Evolutionary conservation across 2,888 invertebrate species (phyloP), one percentile per base, ranked within the genome.

Genomic region (Amaurobius ferox): DNA sequence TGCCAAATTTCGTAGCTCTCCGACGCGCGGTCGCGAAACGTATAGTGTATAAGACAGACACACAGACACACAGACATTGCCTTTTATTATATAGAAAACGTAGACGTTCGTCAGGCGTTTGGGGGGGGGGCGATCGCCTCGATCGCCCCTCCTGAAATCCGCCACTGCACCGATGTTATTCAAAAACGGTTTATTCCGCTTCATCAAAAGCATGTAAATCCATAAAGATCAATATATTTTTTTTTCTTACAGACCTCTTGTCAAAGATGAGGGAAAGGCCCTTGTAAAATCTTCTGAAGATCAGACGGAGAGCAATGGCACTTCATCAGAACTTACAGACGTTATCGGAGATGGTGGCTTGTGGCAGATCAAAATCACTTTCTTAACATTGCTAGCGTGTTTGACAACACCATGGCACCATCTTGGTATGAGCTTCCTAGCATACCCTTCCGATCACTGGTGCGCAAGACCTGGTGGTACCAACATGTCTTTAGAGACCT

Each of bases 251-350:
- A n/a, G n/a, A n/a, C n/a, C n/a, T n/a, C n/a, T n/a, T n/a, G n/a
- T n/a, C n/a, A n/a, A n/a, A n/a, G n/a, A n/a, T n/a, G n/a, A n/a
- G n/a, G n/a, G n/a, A n/a, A n/a, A n/a, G n/a, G n/a, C 73, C 6
- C 44, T 81, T 19, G 32, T 83, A n/a, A 83, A 83, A 13, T 87
- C 81, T 23, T 72, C 81, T 1, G 62, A 83, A 9, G 87, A 81
- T 29, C 87, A 81, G 5, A 78, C 83, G 28, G 78, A 77, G 76
- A 83, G 83, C 61, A 29, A 83, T 68, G 87, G 73, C 61, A 78
- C 13, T n/a, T n/a, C 71, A 23, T 6, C 28, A 6, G 73, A 74
- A n/a, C 29, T 74, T 26, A 74, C 73, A 16, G 73, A 74, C 28
- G 23, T 74, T 11, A 28, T 74, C 5, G 73, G 73, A 9, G 26